Evolutionary conservation across 2,888 invertebrate species (phyloP).

Genomic region (Apodemia duryi): DNA sequence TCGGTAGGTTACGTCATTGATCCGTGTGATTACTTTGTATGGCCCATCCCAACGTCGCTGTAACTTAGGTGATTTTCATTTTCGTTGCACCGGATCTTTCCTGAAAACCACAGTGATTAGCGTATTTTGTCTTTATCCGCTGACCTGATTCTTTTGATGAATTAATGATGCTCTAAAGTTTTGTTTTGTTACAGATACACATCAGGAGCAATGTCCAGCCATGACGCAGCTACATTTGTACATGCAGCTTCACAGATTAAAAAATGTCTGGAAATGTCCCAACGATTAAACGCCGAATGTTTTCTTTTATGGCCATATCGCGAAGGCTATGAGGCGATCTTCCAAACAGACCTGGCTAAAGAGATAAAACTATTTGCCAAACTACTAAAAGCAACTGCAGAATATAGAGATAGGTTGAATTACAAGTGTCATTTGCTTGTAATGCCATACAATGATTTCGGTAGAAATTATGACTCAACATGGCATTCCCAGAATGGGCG

Average conservation of each 20-base stretch:
- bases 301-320: constrained; percentile 81
- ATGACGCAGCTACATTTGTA: constrained; percentile 77
- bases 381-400: constrained; percentile 80
- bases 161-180: not conserved
- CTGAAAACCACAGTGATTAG: too few species aligned
- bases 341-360: constrained; percentile 78
- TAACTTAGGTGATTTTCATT: too few species aligned
- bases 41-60: too few species aligned
- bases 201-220: constrained; percentile 81
- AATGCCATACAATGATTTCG: constrained; percentile 60
- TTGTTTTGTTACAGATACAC: constrained; percentile 61
- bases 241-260: constrained; percentile 82
- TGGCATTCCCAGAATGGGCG: constrained; percentile 43
- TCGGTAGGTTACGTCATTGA: too few species aligned
- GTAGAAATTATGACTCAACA: constrained; percentile 30
- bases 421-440: constrained; percentile 81
- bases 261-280: constrained; percentile 80
- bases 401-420: constrained; percentile 81
- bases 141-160: too few species aligned
- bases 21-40: too few species aligned
- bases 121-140: too few species aligned
- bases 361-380: constrained; percentile 82
- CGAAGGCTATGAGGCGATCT: constrained; percentile 79
- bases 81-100: too few species aligned
- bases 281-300: constrained; percentile 80